A percentile compares a stretch with the other conserved stretches of the same genome.
Conservation (phyloP, 2,113 vertebrate genomes). For the Pardalotus punctatus region DNA sequence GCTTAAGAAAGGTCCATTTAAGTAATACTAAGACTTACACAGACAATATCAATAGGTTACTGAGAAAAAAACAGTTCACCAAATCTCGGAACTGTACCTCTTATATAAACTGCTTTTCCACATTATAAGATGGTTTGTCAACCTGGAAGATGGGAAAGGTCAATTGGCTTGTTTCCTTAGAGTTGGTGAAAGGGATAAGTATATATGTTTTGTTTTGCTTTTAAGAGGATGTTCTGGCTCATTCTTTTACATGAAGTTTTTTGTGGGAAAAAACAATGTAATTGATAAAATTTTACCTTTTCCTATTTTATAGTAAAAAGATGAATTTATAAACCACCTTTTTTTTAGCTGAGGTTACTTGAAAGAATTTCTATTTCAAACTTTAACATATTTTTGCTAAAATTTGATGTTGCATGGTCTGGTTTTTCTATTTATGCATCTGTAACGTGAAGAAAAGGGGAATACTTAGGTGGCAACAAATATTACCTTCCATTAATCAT, state of each 20-base stretch:
- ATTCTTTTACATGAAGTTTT: neutral
- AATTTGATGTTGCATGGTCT: neutral
- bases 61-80: neutral
- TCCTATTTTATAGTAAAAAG: neutral
- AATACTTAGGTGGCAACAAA: neutral
- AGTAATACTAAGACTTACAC: neutral
- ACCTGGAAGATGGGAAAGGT: neutral
- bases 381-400: neutral
- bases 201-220: neutral
- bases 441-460: neutral
- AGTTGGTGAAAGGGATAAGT: neutral
- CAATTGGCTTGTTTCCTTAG: neutral
- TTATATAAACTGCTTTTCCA: neutral
- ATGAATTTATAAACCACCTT: neutral
- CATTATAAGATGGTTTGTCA: neutral
- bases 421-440: neutral
- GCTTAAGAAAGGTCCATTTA: neutral
- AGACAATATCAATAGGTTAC: neutral
- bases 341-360: neutral
- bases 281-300: neutral
- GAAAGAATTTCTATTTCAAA: neutral
- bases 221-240: neutral
- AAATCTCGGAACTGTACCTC: neutral
- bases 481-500: neutral
- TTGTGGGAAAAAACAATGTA: neutral